These are phyloP conservation scores for Aurelia aurita complex sp. Pacific DNA, from an alignment of 30 jellyfish, hydroid and myxozoan species.

Conservation along the genomic window DNA sequence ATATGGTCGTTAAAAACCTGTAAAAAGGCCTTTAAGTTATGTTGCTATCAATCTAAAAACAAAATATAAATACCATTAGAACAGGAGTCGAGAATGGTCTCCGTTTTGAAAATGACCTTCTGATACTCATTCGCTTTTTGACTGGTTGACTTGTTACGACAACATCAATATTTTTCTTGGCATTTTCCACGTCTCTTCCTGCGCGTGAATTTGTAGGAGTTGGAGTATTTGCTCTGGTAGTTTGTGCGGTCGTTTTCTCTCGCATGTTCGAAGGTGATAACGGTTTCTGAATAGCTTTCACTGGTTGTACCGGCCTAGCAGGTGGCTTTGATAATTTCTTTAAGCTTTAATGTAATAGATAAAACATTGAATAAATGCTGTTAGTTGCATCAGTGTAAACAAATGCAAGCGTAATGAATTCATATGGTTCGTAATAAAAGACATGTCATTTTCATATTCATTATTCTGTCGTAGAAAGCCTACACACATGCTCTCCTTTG, in stretches of 20 bases:
- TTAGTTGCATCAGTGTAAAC: no score
- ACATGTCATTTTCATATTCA: no score
- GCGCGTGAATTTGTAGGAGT: conserved; percentile 7
- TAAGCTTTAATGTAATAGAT: conserved; percentile 50
- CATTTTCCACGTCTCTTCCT: conserved; percentile 20
- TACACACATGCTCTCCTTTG: no score
- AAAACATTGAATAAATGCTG: neutral
- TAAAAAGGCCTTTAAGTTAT: no score
- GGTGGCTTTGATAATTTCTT: conserved; percentile 76
- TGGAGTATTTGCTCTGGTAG: neutral
- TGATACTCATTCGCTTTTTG: conserved; percentile 64
- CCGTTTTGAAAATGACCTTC: conserved; percentile 48
- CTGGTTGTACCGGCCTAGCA: conserved; percentile 92
- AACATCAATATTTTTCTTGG: conserved; percentile 53
- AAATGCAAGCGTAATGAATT: no score
- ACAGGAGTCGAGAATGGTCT: conserved; percentile 45
- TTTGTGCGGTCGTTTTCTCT: neutral
- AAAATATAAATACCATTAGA: neutral
- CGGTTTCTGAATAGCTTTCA: conserved; percentile 66
- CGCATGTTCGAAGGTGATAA: conserved; percentile 7
- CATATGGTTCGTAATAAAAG: no score
- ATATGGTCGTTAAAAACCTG: no score
- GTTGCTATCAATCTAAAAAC: neutral
- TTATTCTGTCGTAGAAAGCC: no score
- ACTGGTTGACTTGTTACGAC: conserved; percentile 57